Conservation (phyloP, 2,797 vertebrate genomes). For the Falco berigora region DNA sequence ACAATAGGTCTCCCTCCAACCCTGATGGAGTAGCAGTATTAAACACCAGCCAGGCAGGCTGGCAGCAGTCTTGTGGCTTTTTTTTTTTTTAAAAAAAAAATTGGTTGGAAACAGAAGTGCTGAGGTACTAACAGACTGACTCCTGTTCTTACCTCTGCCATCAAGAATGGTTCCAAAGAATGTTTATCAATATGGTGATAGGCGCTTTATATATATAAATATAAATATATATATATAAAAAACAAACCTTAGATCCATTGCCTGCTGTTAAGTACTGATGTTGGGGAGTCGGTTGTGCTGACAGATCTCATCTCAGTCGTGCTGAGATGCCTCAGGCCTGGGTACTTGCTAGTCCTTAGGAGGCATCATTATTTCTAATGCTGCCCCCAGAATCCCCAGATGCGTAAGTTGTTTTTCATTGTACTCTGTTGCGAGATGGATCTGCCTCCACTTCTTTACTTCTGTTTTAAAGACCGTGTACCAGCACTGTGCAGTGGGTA, state of each 20-base stretch:
- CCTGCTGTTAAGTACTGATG: slow-evolving; percentile 23
- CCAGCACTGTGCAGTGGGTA: background rate
- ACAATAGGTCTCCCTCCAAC: slow-evolving; percentile 25
- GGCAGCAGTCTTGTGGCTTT: slow-evolving; percentile 6
- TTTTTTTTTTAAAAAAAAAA: background rate
- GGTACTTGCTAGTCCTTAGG: background rate
- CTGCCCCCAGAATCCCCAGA: background rate
- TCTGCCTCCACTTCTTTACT: background rate
- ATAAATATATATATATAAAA: slow-evolving; percentile 9
- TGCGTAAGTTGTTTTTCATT: background rate
- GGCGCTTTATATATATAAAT: slow-evolving; percentile 16
- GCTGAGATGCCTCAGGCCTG: slow-evolving; percentile 27
- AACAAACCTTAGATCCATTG: slow-evolving; percentile 30
- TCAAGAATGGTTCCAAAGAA: slow-evolving; percentile 31
- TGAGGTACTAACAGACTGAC: background rate
- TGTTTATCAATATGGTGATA: slow-evolving; percentile 16
- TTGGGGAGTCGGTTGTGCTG: background rate
- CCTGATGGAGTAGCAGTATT: slow-evolving; percentile 48
- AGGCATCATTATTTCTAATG: background rate
- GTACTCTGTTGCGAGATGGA: background rate
- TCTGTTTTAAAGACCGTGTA: background rate
- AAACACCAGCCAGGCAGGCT: slow-evolving; percentile 5
- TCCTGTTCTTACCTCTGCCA: background rate
- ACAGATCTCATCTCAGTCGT: background rate
- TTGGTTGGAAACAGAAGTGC: slow-evolving; percentile 5